Evolutionary conservation across 2,797 vertebrate species (phyloP), one percentile per base, ranked within the genome.

Genomic region (Epinephelus awoara): DNA sequence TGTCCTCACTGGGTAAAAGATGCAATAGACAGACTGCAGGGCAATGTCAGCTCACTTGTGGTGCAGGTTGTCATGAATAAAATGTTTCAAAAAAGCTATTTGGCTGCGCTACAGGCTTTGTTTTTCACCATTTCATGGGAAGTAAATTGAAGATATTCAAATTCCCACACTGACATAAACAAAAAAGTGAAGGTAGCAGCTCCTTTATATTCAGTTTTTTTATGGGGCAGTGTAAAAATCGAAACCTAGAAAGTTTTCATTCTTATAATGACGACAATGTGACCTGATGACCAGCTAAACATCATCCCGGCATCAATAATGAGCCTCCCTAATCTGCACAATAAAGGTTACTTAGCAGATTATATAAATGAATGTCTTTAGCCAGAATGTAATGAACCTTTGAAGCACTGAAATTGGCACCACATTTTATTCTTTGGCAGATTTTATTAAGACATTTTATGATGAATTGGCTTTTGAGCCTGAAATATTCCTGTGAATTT

Each of bases 1-100:
- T 70, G 58, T 82, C 80, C 61, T 85, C 47, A 51, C 46, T 21
- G 40, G 46, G 25, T 54, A 29, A 25, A 80, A 69, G 54, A 75
- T 58, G 54, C 58, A 65, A 19, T 8, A 65, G 63, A 79, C 68
- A 74, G 63, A 65, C 21, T 64, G 51, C 11, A 40, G 72, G n/a
- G 46, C 25, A 54, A 23, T 70, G 57, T 74, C 23, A 40, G 15
- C 64, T 72, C 51, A 80, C 18, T 72, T 54, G 44, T 56, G 14
- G 21, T 75, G 29, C 34, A 67, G 38, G 67, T 73, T 69, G 40
- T 62, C 61, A 23, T 64, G 58, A 67, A 57, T 56, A 67, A 76
- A 66, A 64, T n/a, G 46, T 47, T 66, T 62, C 1, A 5, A 38
- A 65, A 59, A 52, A 49, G 64, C 25, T 11, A 74, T 76, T 51